Evolutionary conservation across 2,797 vertebrate species (phyloP).

Genomic region (Cottoperca gobio): DNA sequence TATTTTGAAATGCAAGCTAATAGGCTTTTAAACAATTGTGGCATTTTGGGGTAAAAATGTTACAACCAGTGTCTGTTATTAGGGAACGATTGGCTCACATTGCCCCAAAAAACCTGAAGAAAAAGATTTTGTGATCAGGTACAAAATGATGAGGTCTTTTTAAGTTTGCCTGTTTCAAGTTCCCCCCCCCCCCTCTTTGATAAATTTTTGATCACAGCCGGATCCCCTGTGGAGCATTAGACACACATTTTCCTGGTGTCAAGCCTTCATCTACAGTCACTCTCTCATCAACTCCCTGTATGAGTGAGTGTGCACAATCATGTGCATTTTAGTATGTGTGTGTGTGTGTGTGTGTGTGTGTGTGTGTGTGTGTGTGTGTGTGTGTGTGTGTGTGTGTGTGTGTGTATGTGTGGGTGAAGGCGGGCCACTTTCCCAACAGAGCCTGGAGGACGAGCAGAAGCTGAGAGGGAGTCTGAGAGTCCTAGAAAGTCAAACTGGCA

Average conservation of each 20-base stretch:
- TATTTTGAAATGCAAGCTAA: conserved; percentile 62
- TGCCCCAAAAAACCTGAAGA: conserved; percentile 30
- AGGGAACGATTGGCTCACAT: conserved; percentile 39
- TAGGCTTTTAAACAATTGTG: conserved; percentile 58
- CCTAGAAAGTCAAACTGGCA: conserved; percentile 13
- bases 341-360: conserved; percentile 23
- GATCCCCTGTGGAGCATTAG: conserved; percentile 63
- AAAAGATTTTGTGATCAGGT: conserved; percentile 61
- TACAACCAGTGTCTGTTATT: conserved; percentile 31
- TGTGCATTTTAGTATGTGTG: conserved; percentile 5
- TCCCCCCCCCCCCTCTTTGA: conserved; percentile 73
- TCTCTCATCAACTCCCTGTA: conserved; percentile 49
- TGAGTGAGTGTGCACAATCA: conserved; percentile 15
- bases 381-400: conserved; percentile 3
- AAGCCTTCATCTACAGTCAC: conserved; percentile 68
- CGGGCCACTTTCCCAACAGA: not conserved
- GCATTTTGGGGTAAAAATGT: conserved; percentile 26
- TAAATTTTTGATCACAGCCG: conserved; percentile 82
- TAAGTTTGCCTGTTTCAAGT: conserved; percentile 77
- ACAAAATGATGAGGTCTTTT: conserved; percentile 71
- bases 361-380: conserved; percentile 29
- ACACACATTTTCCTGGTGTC: conserved; percentile 70
- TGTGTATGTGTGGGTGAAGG: conserved; percentile 19
- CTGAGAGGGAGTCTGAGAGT: not conserved
- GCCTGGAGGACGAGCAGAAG: conserved; percentile 15